Percentiles rank a stretch among this genome's conserved stretches.
Evolutionary conservation across 2,113 vertebrate species (phyloP).

Genomic region (Cyanoramphus novaezelandiae): DNA sequence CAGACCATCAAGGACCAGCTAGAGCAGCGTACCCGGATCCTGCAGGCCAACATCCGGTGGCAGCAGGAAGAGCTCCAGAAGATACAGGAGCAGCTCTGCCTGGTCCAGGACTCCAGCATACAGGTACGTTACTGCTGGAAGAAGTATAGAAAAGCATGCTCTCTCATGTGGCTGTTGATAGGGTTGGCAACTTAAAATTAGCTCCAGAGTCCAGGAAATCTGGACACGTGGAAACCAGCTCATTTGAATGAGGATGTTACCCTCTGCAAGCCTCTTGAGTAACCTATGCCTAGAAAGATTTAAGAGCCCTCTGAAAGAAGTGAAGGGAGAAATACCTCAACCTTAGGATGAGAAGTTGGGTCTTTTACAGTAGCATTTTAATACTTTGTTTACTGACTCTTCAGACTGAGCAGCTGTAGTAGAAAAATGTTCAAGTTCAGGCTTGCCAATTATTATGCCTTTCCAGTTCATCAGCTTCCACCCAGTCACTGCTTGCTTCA

Average conservation of each 20-base stretch:
- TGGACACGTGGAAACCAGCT: neutral
- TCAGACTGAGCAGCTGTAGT: neutral
- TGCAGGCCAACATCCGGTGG: conserved; percentile 83
- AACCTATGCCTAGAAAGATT: neutral
- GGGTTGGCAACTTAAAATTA: neutral
- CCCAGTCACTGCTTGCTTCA: neutral
- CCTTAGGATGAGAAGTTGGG: neutral
- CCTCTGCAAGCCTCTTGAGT: neutral
- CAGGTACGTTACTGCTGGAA: conserved; percentile 61
- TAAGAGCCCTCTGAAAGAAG: neutral
- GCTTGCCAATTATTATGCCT: neutral
- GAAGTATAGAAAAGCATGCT: neutral
- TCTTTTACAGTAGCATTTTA: neutral
- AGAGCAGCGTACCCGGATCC: conserved; percentile 77
- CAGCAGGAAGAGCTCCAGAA: conserved; percentile 83
- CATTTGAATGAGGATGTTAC: neutral
- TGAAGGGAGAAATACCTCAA: neutral
- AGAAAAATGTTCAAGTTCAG: neutral
- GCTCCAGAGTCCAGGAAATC: neutral
- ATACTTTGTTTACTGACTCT: neutral
- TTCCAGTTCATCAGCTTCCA: neutral
- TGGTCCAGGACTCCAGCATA: conserved; percentile 78
- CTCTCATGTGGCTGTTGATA: fast-evolving
- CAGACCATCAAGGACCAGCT: conserved; percentile 81
- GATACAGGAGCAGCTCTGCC: conserved; percentile 81